phyloP scores from a whole-genome alignment of 2,888 invertebrate species.

The Drosophila affinis region DNA sequence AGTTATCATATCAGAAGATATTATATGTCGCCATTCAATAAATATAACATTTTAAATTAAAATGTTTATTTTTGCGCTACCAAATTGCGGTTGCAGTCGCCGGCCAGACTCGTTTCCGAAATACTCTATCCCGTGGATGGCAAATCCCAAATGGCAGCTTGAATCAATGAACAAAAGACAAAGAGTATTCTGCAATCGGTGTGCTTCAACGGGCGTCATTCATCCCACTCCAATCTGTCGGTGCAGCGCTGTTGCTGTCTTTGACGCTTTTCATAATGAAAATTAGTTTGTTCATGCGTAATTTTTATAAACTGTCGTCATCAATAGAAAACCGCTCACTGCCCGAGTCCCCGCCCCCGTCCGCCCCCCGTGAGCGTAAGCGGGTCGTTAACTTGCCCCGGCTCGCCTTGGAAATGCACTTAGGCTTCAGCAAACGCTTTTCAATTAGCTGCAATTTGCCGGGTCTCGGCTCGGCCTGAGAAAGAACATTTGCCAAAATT shows the following conservation, averaged over 20 bases:
- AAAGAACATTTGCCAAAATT: slow-evolving; percentile 60
- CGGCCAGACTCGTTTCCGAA: slow-evolving; percentile 57
- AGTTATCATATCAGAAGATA: slow-evolving; percentile 65
- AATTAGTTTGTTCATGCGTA: slow-evolving; percentile 70
- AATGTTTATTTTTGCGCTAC: slow-evolving; percentile 71
- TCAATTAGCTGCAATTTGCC: slow-evolving; percentile 75
- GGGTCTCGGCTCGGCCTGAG: slow-evolving; percentile 42
- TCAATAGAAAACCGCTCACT: slow-evolving; percentile 42
- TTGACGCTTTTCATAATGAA: slow-evolving; percentile 63
- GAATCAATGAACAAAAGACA: not conserved
- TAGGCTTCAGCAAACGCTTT: slow-evolving; percentile 69
- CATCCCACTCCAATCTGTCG: slow-evolving; percentile 10
- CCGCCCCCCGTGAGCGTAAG: not conserved
- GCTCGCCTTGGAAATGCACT: slow-evolving; percentile 78
- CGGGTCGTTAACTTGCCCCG: slow-evolving; percentile 59
- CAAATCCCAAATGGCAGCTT: not conserved
- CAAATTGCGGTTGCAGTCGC: slow-evolving; percentile 49
- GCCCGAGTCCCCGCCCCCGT: not conserved
- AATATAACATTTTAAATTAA: slow-evolving; percentile 72
- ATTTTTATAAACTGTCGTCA: slow-evolving; percentile 77
- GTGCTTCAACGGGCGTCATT: not conserved
- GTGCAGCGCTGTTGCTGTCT: slow-evolving; percentile 28
- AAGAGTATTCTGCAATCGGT: not conserved
- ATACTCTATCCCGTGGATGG: slow-evolving; percentile 43
- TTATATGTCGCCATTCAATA: slow-evolving; percentile 73